phyloP scores from a whole-genome alignment of 1,140 invertebrate species.

The Berghia stephanieae region DNA sequence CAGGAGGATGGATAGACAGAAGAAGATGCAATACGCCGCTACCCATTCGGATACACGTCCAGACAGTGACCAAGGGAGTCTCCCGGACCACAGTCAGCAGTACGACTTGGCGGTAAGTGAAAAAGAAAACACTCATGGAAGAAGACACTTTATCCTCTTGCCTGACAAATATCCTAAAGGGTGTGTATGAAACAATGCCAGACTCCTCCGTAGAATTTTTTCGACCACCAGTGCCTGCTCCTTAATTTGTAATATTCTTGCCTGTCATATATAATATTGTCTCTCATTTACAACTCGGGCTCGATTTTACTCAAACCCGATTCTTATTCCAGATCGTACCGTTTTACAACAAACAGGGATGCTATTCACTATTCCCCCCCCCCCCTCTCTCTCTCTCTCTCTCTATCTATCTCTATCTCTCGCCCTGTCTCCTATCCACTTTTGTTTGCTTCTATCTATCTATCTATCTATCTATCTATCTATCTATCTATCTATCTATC shows the following conservation, averaged over 20 bases:
- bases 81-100: not conserved
- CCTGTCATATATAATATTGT: too few relatives aligned
- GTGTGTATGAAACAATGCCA: too few relatives aligned
- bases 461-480: slow-evolving; percentile 13
- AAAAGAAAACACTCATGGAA: too few relatives aligned
- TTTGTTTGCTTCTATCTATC: not conserved
- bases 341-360: too few relatives aligned
- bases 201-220: too few relatives aligned
- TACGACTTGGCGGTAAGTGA: slow-evolving; percentile 21
- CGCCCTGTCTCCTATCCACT: not conserved
- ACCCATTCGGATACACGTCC: not conserved
- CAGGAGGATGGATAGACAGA: slow-evolving; percentile 31
- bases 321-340: too few relatives aligned
- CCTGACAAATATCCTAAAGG: too few relatives aligned
- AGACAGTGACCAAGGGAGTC: not conserved
- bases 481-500: slow-evolving; percentile 8
- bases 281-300: too few relatives aligned
- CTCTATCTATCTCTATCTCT: not conserved
- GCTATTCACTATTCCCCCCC: not conserved
- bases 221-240: too few relatives aligned
- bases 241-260: too few relatives aligned
- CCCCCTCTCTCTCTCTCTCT: slow-evolving; percentile 22
- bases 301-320: too few relatives aligned
- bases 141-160: too few relatives aligned
- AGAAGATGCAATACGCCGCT: slow-evolving; percentile 26